Percentiles rank a stretch among this genome's conserved stretches.
phyloP scores from a whole-genome alignment of 2,888 invertebrate species.

The Nephrocerus scutellatus region DNA sequence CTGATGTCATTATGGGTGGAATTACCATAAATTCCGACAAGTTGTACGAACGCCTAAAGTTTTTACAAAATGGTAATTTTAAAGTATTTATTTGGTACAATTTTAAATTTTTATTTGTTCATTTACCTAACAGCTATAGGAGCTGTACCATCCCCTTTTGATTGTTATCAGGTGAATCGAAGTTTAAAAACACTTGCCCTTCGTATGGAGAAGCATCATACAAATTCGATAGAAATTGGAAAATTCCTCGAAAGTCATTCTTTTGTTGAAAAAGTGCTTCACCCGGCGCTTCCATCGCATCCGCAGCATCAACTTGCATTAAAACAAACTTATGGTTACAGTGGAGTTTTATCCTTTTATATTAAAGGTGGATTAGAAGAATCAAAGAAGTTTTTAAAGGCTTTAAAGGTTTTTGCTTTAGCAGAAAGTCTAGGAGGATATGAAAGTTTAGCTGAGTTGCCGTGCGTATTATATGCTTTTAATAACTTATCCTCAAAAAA shows the following conservation, averaged over 20 bases:
- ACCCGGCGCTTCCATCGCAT: constrained; percentile 81
- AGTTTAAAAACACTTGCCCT: constrained; percentile 89
- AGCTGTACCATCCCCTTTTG: constrained; percentile 91
- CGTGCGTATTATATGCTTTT: constrained; percentile 56
- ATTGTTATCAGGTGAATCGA: constrained; percentile 87
- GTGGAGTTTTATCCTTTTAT: constrained; percentile 88
- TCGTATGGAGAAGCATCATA: constrained; percentile 84
- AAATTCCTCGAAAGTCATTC: constrained; percentile 75
- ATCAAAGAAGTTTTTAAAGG: constrained; percentile 64
- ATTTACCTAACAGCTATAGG: constrained; percentile 51
- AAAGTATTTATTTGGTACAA: not conserved
- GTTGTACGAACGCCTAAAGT: constrained; percentile 65
- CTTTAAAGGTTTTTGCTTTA: constrained; percentile 72
- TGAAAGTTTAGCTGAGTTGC: constrained; percentile 90
- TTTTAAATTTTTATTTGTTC: constrained; percentile 2
- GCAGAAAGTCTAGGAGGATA: constrained; percentile 95
- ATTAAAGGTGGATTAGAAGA: constrained; percentile 69
- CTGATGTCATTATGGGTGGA: constrained; percentile 95
- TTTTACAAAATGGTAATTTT: constrained; percentile 76
- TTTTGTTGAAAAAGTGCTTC: constrained; percentile 69
- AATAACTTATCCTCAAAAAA: not conserved
- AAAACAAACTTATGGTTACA: constrained; percentile 77
- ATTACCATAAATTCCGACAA: constrained; percentile 66
- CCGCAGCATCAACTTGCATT: constrained; percentile 75
- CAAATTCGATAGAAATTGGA: constrained; percentile 70